Conservation (phyloP, 2,888 invertebrate genomes). For the Tinea trinotella region DNA sequence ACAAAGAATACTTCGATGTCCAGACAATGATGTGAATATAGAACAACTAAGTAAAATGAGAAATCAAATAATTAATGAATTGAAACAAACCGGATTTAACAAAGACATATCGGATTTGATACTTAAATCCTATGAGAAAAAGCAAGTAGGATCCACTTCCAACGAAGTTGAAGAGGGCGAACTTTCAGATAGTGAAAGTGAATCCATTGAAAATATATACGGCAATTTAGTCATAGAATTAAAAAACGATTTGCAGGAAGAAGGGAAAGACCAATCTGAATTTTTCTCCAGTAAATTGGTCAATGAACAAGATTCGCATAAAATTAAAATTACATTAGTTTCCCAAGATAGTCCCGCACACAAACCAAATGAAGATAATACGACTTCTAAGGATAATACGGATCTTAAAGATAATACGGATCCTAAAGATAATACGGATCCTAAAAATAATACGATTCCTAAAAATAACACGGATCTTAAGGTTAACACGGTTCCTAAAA, state of each 20-base stretch:
- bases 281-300: constrained; percentile 24
- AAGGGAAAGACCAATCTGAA: too few relatives aligned
- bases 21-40: constrained; percentile 59
- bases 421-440: neutral
- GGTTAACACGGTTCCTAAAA: neutral
- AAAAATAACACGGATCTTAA: neutral
- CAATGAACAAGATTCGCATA: constrained; percentile 34
- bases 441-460: neutral
- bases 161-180: constrained; percentile 60
- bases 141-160: constrained; percentile 27
- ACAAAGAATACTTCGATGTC: constrained; percentile 55
- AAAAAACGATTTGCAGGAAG: constrained; percentile 25
- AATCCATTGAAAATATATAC: constrained; percentile 56
- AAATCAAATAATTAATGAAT: constrained; percentile 59
- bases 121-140: constrained; percentile 47
- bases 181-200: constrained; percentile 62
- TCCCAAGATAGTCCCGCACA: neutral
- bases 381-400: too few relatives aligned
- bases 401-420: neutral
- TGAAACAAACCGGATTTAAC: constrained; percentile 53
- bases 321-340: constrained; percentile 44
- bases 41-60: constrained; percentile 59
- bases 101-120: constrained; percentile 62
- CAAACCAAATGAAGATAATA: constrained; percentile 2
- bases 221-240: constrained; percentile 44